Evolutionary conservation across 2,797 vertebrate species (phyloP), one percentile per base, ranked within the genome.

Genomic region (Thunnus albacares): DNA sequence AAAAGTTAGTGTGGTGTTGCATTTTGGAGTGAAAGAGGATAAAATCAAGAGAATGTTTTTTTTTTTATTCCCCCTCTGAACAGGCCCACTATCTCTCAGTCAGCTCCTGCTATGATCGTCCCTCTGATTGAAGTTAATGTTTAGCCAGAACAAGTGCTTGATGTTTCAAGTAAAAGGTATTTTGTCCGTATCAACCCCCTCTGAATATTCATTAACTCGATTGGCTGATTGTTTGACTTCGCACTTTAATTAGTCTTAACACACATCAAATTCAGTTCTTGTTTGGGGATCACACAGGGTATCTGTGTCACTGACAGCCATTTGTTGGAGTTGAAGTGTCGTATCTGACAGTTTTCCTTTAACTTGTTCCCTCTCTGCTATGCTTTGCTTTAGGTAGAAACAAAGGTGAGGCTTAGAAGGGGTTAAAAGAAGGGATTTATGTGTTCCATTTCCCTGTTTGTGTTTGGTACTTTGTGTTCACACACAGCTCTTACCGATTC

Each of bases 61-160:
- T 75, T 73, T 63, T 6, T 14, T 12, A n/a, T 20, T 13, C 12
- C 9, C 30, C 51, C 43, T 20, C 62, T 77, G 14, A 35, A 51
- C 35, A 24, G 24, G 55, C 45, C 6, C 5, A 65, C 51, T 79
- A 14, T 82, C 57, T 64, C 72, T 70, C 14, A 33, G 15, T 18
- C 30, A 53, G 24, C 60, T 66, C 22, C 70, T 59, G 75, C 73
- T 12, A 77, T 65, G 73, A 91, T 82, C 13, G 3, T 62, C 35
- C 4, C 47, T 77, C 60, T 65, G 63, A 76, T 70, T 75, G 20
- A 69, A 65, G 89, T 90, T 84, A 85, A 93, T 90, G 58, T 87
- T 91, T 92, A 90, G 65, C 86, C 69, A 62, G 60, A 82, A 64
- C 26, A 70, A 88, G 65, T 55, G 14, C 24, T 83, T 77, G 51